phyloP scores from a whole-genome alignment of 1,140 invertebrate genomes.

The Rhizoglyphus robini region DNA sequence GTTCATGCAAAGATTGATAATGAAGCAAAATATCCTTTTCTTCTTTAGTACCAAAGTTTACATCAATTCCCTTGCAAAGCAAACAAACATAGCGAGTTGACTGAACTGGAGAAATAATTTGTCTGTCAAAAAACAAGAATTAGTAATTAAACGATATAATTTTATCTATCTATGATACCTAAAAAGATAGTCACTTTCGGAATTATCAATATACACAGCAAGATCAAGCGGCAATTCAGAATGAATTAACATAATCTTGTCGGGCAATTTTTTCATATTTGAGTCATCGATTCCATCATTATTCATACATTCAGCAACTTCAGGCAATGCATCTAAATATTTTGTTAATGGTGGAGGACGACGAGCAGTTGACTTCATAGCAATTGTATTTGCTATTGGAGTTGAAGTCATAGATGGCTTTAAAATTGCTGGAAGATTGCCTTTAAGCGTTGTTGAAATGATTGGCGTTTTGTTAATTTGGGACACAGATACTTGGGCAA shows the following conservation, averaged over 20 bases:
- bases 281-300: constrained; percentile 22
- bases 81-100: constrained; percentile 25
- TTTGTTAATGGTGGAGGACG: background rate
- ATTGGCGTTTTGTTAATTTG: background rate
- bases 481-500: background rate
- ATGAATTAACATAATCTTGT: constrained; percentile 28
- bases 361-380: background rate
- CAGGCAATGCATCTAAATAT: constrained; percentile 22
- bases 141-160: background rate
- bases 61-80: constrained; percentile 25
- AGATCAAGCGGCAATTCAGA: constrained; percentile 28
- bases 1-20: constrained; percentile 28
- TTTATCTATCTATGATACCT: background rate
- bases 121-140: constrained; percentile 13
- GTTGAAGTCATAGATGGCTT: constrained; percentile 6
- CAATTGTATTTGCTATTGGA: background rate
- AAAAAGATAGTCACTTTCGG: constrained; percentile 26
- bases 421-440: constrained; percentile 10
- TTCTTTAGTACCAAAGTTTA: constrained; percentile 27
- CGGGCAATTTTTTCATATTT: constrained; percentile 26
- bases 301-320: constrained; percentile 24
- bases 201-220: constrained; percentile 24
- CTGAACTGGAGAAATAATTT: constrained; percentile 27
- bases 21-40: constrained; percentile 26
- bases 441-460: background rate